Percentiles rank a stretch among this genome's conserved stretches.
phyloP scores from a whole-genome alignment of 2,888 invertebrate species.

The Pinctada fucata region DNA sequence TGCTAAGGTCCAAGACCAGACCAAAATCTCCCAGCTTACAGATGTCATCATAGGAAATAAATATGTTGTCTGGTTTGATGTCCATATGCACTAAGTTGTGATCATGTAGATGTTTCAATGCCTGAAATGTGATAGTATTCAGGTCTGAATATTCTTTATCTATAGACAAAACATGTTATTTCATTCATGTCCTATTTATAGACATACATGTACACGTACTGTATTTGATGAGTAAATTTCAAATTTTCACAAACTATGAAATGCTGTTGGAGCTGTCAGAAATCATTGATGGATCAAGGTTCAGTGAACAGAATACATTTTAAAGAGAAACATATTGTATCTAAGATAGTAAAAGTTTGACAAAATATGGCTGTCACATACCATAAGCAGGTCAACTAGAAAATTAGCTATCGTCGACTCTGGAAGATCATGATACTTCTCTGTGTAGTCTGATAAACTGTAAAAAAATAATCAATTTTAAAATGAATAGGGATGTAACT shows the following conservation, averaged over 20 bases:
- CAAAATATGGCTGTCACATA: conserved; percentile 43
- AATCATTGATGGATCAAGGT: too few species aligned
- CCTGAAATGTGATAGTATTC: conserved; percentile 75
- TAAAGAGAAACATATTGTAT: too few species aligned
- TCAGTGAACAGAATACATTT: too few species aligned
- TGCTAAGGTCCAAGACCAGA: conserved; percentile 82
- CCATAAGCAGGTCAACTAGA: conserved; percentile 81
- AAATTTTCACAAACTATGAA: too few species aligned
- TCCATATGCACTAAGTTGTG: conserved; percentile 85
- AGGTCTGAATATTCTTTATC: too few species aligned
- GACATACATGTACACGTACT: too few species aligned
- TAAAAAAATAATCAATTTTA: conserved; percentile 42
- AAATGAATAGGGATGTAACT: too few species aligned
- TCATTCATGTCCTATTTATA: too few species aligned
- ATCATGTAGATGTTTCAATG: conserved; percentile 84
- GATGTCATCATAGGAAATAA: conserved; percentile 82
- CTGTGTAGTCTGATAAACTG: conserved; percentile 81
- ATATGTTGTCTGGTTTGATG: conserved; percentile 87
- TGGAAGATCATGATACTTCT: conserved; percentile 80
- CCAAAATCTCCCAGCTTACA: conserved; percentile 89
- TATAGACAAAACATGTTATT: too few species aligned
- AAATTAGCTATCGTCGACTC: conserved; percentile 84
- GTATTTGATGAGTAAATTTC: too few species aligned
- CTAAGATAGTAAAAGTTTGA: background rate
- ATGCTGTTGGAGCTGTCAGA: too few species aligned